These are phyloP conservation scores for Bellardia pandia DNA, from an alignment of 2,888 invertebrate genomes.

Conservation along the genomic window DNA sequence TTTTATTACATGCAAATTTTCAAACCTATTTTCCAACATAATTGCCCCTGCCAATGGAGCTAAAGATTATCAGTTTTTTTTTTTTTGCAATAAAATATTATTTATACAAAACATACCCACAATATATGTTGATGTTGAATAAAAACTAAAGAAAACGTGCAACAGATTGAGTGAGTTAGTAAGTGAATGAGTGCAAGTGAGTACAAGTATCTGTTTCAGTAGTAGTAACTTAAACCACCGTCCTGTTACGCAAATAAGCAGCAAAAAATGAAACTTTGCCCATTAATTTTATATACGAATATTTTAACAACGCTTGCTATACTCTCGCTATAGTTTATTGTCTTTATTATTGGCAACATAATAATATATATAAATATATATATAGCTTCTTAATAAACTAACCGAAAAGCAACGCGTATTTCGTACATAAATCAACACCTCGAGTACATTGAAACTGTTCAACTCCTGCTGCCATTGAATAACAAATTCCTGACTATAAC, in stretches of 20 bases:
- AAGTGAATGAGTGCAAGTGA: background rate
- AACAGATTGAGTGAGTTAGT: background rate
- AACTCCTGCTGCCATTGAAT: background rate
- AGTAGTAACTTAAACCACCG: constrained; percentile 51
- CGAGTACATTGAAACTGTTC: background rate
- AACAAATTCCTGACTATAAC: constrained; percentile 15
- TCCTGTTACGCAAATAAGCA: constrained; percentile 41
- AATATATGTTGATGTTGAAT: background rate
- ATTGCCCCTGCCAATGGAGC: background rate
- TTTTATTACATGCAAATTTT: background rate
- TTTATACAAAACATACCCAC: background rate
- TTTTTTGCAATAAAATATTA: constrained; percentile 15
- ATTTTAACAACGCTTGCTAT: constrained; percentile 15
- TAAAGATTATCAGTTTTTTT: background rate
- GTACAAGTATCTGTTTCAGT: background rate
- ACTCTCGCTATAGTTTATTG: background rate
- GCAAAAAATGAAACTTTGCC: constrained; percentile 8
- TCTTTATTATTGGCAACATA: constrained; percentile 10
- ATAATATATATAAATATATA: background rate
- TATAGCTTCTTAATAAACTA: constrained; percentile 40
- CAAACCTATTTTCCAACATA: background rate
- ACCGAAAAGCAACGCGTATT: constrained; percentile 24
- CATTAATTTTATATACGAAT: constrained; percentile 25
- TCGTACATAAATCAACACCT: constrained; percentile 31
- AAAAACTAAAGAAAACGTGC: background rate